A percentile compares a stretch with the other conserved stretches of the same genome.
These are phyloP conservation scores for Hypothenemus hampei DNA, from an alignment of 1,140 invertebrate species.

Conservation along the genomic window DNA sequence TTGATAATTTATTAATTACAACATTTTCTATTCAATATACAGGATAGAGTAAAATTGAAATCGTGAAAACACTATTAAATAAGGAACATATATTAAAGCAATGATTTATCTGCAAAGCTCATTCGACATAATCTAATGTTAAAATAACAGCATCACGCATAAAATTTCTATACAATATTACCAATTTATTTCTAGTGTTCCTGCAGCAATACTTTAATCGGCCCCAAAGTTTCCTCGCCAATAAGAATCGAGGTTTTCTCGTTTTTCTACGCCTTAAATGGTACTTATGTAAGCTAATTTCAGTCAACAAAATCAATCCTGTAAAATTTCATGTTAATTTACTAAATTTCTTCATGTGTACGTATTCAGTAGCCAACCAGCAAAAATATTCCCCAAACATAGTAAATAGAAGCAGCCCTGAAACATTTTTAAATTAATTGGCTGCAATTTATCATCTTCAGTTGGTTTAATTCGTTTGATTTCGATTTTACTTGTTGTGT, in stretches of 20 bases:
- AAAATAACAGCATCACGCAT: slow-evolving; percentile 39
- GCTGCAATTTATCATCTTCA: slow-evolving; percentile 49
- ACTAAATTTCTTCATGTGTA: not conserved
- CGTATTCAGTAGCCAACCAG: slow-evolving; percentile 41
- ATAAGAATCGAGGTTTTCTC: slow-evolving; percentile 4
- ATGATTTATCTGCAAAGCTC: no score
- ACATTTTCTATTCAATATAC: no score
- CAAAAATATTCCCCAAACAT: slow-evolving; percentile 52
- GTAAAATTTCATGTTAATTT: slow-evolving; percentile 22
- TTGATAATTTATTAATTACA: no score
- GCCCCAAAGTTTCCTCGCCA: slow-evolving; percentile 18
- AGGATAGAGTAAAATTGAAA: no score
- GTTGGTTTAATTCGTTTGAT: slow-evolving; percentile 35
- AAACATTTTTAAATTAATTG: slow-evolving; percentile 59
- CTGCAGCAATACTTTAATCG: slow-evolving; percentile 13
- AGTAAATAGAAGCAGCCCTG: slow-evolving; percentile 63
- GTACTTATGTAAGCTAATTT: slow-evolving; percentile 29
- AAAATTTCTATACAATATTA: slow-evolving; percentile 28
- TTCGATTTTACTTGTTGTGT: slow-evolving; percentile 36
- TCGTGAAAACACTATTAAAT: not conserved
- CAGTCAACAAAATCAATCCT: slow-evolving; percentile 26
- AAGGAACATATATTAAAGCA: no score
- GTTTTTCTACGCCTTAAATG: slow-evolving; percentile 11
- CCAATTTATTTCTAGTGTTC: slow-evolving; percentile 16
- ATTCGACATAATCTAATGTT: slow-evolving; percentile 42